These are phyloP conservation scores for Enteromius mattozi DNA, from an alignment of 2,797 vertebrate genomes.

Conservation along the genomic window DNA sequence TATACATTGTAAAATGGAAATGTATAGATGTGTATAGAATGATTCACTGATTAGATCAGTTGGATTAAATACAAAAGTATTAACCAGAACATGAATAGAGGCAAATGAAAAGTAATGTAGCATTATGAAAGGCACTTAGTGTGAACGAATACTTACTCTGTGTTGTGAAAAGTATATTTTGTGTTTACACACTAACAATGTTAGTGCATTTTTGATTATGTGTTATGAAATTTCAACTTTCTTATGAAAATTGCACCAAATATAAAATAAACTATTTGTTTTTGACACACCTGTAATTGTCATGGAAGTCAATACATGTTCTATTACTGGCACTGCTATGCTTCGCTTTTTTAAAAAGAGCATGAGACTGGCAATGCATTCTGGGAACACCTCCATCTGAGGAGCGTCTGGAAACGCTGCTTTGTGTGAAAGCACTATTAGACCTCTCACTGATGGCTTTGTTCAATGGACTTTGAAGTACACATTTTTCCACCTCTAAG, in stretches of 20 bases:
- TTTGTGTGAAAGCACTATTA: constrained; percentile 12
- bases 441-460: constrained; percentile 26
- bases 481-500: constrained; percentile 28
- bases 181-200: not conserved
- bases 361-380: constrained; percentile 24
- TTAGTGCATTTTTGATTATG: not conserved
- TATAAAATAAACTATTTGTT: too few species aligned
- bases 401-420: not conserved
- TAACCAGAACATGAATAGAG: too few species aligned
- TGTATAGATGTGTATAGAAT: not conserved
- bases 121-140: too few species aligned
- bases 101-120: too few species aligned
- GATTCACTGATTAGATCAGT: not conserved
- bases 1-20: not conserved
- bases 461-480: constrained; percentile 35
- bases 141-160: not conserved
- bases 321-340: not conserved
- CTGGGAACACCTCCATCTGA: constrained; percentile 17
- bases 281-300: not conserved
- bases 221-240: not conserved
- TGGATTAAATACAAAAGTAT: too few species aligned
- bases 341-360: constrained; percentile 7
- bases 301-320: not conserved
- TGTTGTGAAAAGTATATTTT: not conserved
- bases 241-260: not conserved